phyloP scores from a whole-genome alignment of 2,797 vertebrate genomes.

The Odontamblyopus rebecca region DNA sequence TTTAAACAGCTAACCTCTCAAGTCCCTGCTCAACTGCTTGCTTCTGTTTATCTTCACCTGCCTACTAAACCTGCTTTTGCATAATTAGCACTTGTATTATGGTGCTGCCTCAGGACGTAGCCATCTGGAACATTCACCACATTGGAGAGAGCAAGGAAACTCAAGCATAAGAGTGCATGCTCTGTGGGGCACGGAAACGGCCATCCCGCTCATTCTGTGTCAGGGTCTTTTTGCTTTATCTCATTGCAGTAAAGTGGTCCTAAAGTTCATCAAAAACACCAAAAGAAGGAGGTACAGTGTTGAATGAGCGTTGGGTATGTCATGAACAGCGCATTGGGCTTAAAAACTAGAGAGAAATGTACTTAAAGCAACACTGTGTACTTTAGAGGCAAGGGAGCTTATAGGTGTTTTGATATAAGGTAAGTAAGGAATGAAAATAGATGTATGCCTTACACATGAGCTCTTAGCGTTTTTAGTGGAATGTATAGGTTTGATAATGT shows the following conservation, averaged over 20 bases:
- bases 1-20: conserved; percentile 11
- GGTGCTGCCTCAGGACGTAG: conserved; percentile 43
- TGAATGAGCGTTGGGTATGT: conserved; percentile 80
- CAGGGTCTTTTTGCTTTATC: conserved; percentile 93
- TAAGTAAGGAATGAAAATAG: neutral
- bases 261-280: conserved; percentile 95
- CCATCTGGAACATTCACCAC: conserved; percentile 49
- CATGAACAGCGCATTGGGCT: conserved; percentile 69
- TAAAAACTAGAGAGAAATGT: conserved; percentile 60
- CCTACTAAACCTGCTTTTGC: conserved; percentile 39
- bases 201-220: conserved; percentile 90
- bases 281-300: conserved; percentile 82
- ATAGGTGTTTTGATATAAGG: neutral
- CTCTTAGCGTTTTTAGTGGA: neutral
- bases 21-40: conserved; percentile 71
- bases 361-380: conserved; percentile 13
- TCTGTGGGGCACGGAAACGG: conserved; percentile 76
- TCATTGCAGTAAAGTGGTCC: conserved; percentile 96
- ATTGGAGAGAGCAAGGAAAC: conserved; percentile 50
- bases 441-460: neutral
- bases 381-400: neutral
- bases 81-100: conserved; percentile 52
- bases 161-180: conserved; percentile 80
- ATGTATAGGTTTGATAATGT: neutral
- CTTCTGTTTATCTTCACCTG: conserved; percentile 53